Conservation (phyloP, 1,140 invertebrate species). For the Homarus americanus region DNA sequence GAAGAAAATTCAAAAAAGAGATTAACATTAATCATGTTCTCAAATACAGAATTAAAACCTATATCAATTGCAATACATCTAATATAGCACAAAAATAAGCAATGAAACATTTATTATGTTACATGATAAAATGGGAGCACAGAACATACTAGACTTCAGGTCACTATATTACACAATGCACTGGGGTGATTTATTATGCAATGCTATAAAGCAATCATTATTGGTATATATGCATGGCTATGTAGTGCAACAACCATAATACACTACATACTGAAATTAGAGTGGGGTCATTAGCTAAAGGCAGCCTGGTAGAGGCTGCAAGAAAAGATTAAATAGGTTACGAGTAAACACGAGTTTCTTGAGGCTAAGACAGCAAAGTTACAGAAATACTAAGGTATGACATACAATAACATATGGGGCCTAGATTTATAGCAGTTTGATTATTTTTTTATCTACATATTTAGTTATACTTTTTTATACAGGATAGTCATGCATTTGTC, state of each 20-base stretch:
- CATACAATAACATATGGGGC: conserved; percentile 31
- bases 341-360: conserved; percentile 31
- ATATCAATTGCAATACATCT: conserved; percentile 26
- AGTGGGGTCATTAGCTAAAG: conserved; percentile 21
- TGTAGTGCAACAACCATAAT: conserved; percentile 26
- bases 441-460: not conserved
- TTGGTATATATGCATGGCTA: conserved; percentile 13
- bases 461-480: not conserved
- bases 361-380: conserved; percentile 41
- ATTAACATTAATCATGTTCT: conserved; percentile 32
- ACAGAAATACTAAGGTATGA: conserved; percentile 36
- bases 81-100: conserved; percentile 48
- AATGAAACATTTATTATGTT: conserved; percentile 35
- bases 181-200: conserved; percentile 40
- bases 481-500: not conserved
- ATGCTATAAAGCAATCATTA: conserved; percentile 41
- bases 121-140: conserved; percentile 43
- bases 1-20: not conserved
- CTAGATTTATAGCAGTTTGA: conserved; percentile 1
- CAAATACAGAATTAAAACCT: conserved; percentile 27
- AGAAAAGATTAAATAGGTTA: conserved; percentile 22
- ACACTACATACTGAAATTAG: conserved; percentile 37
- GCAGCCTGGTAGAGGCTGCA: conserved; percentile 15
- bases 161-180: conserved; percentile 38
- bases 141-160: conserved; percentile 17